Conservation (phyloP, 2,888 invertebrate genomes). For the Brachycybe producta region DNA sequence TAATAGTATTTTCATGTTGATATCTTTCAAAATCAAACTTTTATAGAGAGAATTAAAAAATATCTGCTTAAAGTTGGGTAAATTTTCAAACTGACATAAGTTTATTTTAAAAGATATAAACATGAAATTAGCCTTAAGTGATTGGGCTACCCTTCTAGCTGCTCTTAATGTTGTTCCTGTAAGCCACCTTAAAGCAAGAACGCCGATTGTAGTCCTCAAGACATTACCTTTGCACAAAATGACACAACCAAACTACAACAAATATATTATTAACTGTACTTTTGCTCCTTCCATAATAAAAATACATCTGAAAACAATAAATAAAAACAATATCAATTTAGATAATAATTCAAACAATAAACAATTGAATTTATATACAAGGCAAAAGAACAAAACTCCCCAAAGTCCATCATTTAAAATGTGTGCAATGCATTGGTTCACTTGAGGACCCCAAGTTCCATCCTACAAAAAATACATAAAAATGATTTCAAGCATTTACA, state of each 20-base stretch:
- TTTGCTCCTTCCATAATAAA: conserved; percentile 1
- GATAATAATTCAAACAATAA: background rate
- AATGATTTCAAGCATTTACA: background rate
- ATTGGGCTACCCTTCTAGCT: too few relatives aligned
- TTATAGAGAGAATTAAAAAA: too few relatives aligned
- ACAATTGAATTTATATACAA: background rate
- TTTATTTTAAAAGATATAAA: too few relatives aligned
- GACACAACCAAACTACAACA: background rate
- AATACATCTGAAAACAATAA: background rate
- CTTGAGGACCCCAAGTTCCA: conserved; percentile 7
- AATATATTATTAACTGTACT: background rate
- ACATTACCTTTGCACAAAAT: background rate
- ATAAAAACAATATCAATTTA: background rate
- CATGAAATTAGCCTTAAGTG: too few relatives aligned
- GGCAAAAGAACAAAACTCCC: conserved; percentile 7
- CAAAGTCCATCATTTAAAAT: conserved; percentile 11
- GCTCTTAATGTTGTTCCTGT: too few relatives aligned
- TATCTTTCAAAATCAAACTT: too few relatives aligned
- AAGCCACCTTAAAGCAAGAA: too few relatives aligned
- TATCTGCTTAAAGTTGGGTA: too few relatives aligned
- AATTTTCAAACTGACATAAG: too few relatives aligned
- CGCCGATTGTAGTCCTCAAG: too few relatives aligned
- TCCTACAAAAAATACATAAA: conserved; percentile 4
- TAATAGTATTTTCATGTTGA: too few relatives aligned
- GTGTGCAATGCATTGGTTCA: conserved; percentile 6